Evolutionary conservation across 2,113 vertebrate species (phyloP), one percentile per base, ranked within the genome.

Genomic region (Stercorarius parasiticus): DNA sequence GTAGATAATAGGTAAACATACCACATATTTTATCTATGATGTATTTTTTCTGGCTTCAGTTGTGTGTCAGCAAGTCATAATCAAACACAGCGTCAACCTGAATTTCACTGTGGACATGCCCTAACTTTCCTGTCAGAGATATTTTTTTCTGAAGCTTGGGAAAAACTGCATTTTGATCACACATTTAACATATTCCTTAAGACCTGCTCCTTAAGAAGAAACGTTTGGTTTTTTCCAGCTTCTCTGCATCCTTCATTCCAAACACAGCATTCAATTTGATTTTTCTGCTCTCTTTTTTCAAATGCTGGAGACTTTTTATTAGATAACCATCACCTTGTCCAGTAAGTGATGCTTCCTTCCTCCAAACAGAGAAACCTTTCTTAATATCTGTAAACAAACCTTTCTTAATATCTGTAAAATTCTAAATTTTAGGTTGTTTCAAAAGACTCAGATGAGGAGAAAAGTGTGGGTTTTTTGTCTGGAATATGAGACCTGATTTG

Each of bases 211-310:
- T 52, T 66, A 73, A 73, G 42, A 27, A 73, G 79, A 65, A 36
- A 56, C 4, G 1, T 29, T 49, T 22, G 2, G 2, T 1, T 34
- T 38, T 79, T 73, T 11, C 10, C 36, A 65, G 3, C 14, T 43
- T 34, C 12, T 73, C 38, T 30, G 4, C 16, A 43, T 22, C 16
- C 7, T 70, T 70, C 40, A 25, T 87, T 42, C 10, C 21, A 52
- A 74, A 59, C 17, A 36, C 13, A 65, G 9, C 5, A 43, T 27
- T 67, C 12, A 10, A 8, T 43, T 59, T 34, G 10, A 9, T 26
- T 50, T 52, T n/a, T n/a, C 29, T 43, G 45, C 21, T 56, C n/a
- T 58, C 10, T 58, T 56, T 67, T 50, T 50, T n/a, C 26, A 53
- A 27, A 53, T 38, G 9, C 17, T 71, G 11, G 7, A 23, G 17